Evolutionary conservation across 2,797 vertebrate genomes (phyloP).

Genomic region (Kryptolebias ocellatus): DNA sequence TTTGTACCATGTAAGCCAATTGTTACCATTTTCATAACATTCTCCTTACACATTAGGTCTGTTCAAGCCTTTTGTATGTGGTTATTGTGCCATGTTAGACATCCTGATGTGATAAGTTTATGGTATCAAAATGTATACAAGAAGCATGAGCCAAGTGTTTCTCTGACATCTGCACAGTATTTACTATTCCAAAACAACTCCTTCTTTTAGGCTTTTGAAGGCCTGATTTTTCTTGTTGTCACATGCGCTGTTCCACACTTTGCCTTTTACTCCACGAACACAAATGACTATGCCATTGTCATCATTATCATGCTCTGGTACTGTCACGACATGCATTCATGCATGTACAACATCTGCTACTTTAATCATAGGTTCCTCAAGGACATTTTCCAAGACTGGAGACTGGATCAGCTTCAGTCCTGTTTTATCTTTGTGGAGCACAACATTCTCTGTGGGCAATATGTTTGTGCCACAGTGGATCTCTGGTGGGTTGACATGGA

Average conservation of each 20-base stretch:
- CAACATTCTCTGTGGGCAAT: conserved; percentile 5
- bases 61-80: no score
- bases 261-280: not conserved
- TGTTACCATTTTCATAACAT: no score
- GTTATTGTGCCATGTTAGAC: no score
- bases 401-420: not conserved
- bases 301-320: not conserved
- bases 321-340: not conserved
- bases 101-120: not conserved
- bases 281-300: not conserved
- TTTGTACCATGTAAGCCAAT: no score
- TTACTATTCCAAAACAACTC: not conserved
- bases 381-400: not conserved
- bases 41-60: no score
- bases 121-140: not conserved
- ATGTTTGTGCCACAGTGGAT: conserved; percentile 14
- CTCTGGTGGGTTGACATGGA: conserved; percentile 22
- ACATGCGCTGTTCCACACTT: not conserved
- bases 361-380: conserved; percentile 15
- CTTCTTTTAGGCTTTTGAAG: not conserved
- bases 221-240: not conserved
- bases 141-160: not conserved
- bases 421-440: conserved; percentile 7
- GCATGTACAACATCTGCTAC: conserved; percentile 1
- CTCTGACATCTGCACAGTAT: not conserved